Evolutionary conservation across 2,113 vertebrate species (phyloP).

Genomic region (Cervus canadensis): DNA sequence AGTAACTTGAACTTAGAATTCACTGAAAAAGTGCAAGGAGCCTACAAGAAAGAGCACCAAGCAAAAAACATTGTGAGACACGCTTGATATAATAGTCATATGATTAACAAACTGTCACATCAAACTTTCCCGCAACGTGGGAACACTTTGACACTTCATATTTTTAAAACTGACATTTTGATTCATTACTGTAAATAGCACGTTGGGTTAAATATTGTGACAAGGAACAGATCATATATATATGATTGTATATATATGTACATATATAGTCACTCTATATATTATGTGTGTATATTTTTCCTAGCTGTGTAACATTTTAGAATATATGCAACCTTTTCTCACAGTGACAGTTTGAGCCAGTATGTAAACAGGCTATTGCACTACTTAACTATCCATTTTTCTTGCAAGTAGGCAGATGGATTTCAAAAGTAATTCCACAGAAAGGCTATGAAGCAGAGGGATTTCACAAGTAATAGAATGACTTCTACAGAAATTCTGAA

Average conservation of each 20-base stretch:
- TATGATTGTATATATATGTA: neutral
- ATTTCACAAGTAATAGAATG: neutral
- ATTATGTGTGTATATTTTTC: constrained; percentile 53
- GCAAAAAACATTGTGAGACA: constrained; percentile 75
- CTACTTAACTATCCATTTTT: constrained; percentile 1
- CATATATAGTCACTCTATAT: constrained; percentile 55
- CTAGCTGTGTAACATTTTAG: constrained; percentile 53
- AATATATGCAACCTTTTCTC: constrained; percentile 47
- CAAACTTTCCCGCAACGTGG: constrained; percentile 82
- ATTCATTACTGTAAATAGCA: constrained; percentile 88
- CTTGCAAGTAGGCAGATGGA: constrained; percentile 35
- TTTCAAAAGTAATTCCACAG: neutral
- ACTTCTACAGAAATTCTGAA: constrained; percentile 18
- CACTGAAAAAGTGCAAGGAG: constrained; percentile 57
- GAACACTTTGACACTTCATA: constrained; percentile 85
- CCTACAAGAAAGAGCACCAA: constrained; percentile 67
- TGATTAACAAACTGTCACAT: constrained; percentile 87
- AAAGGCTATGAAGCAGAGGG: neutral
- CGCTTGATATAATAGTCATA: constrained; percentile 82
- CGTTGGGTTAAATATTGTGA: constrained; percentile 85
- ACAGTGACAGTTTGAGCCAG: constrained; percentile 35
- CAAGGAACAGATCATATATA: constrained; percentile 77
- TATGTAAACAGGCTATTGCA: constrained; percentile 44
- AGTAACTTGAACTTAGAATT: constrained; percentile 67
- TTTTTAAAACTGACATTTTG: constrained; percentile 88